A percentile compares a stretch with the other conserved stretches of the same genome.
Conservation (phyloP, 2,888 invertebrate species). For the Plagodis dolabraria region DNA sequence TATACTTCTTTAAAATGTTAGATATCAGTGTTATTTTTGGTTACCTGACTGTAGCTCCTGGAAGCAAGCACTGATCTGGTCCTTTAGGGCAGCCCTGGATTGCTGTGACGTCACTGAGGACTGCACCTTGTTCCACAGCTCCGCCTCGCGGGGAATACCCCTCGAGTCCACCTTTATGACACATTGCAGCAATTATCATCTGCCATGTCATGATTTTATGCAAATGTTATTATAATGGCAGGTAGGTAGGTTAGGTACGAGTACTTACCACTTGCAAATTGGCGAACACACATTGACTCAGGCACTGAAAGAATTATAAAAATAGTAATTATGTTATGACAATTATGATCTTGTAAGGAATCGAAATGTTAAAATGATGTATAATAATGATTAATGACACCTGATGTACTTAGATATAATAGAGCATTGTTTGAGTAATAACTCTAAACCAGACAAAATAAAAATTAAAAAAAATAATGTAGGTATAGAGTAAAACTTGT, state of each 20-base stretch:
- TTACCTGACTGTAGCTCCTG: slow-evolving; percentile 75
- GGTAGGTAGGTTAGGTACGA: background rate
- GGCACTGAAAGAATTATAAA: slow-evolving; percentile 61
- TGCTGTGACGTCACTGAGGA: slow-evolving; percentile 72
- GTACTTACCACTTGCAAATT: slow-evolving; percentile 79
- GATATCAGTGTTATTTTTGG: background rate
- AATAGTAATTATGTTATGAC: too few relatives aligned
- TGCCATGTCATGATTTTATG: slow-evolving; percentile 6
- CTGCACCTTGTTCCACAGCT: slow-evolving; percentile 73
- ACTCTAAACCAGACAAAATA: too few relatives aligned
- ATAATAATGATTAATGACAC: too few relatives aligned
- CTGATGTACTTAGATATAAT: too few relatives aligned
- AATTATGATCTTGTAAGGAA: too few relatives aligned
- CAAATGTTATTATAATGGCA: background rate
- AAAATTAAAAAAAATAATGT: too few relatives aligned
- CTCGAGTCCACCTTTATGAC: slow-evolving; percentile 66
- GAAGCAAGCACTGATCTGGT: slow-evolving; percentile 75
- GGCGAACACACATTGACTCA: slow-evolving; percentile 80
- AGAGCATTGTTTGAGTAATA: too few relatives aligned
- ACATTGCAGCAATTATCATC: background rate
- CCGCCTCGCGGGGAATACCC: slow-evolving; percentile 75
- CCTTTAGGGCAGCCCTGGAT: slow-evolving; percentile 63
- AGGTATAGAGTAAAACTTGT: too few relatives aligned
- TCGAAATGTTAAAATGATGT: too few relatives aligned
- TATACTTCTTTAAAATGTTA: background rate